Conservation (phyloP, 2,888 invertebrate species). For the Brachylomia viminalis region DNA sequence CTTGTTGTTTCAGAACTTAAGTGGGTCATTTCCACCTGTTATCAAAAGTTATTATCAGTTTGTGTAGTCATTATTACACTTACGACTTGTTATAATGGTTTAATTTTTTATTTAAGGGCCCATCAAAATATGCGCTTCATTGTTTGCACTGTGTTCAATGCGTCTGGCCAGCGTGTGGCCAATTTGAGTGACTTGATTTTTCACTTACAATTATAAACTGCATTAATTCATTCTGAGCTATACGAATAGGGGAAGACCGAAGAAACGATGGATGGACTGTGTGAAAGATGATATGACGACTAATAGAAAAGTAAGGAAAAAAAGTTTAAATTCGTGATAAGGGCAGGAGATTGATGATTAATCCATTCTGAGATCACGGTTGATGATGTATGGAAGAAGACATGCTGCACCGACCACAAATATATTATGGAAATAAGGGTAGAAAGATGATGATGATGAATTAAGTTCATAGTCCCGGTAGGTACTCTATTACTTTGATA, state of each 20-base stretch:
- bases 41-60: conserved; percentile 53
- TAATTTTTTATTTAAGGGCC: not conserved
- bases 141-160: not conserved
- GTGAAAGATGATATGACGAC: not conserved
- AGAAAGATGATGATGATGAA: not conserved
- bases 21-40: conserved; percentile 85
- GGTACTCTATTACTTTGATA: not conserved
- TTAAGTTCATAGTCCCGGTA: not conserved
- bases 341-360: too few species aligned
- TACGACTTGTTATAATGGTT: not conserved
- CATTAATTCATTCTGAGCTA: not conserved
- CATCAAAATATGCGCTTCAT: not conserved
- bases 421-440: not conserved
- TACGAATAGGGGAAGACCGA: not conserved
- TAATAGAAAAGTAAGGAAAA: not conserved
- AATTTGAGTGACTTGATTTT: not conserved
- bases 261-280: not conserved
- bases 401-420: not conserved
- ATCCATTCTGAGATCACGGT: not conserved
- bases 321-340: not conserved
- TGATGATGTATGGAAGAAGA: not conserved
- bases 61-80: not conserved
- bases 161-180: not conserved
- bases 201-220: too few species aligned
- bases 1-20: conserved; percentile 83